A percentile compares a stretch with the other conserved stretches of the same genome.
Evolutionary conservation across 1,140 invertebrate genomes (phyloP).

Genomic region (Dinothrombium tinctorium): DNA sequence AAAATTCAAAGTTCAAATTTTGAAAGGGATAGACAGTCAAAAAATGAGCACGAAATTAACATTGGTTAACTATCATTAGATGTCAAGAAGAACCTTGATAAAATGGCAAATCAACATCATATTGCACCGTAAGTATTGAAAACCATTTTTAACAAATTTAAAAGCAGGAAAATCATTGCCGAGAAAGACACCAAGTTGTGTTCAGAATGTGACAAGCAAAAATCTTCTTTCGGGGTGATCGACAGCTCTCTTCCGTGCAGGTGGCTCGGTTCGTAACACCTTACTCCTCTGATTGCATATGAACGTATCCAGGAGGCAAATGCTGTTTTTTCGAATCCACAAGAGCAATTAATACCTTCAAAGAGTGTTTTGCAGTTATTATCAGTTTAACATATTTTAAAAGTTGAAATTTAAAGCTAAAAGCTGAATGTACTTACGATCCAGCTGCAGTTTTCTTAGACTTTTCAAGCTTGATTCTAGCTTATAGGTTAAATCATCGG

Average conservation of each 20-base stretch:
- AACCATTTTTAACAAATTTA: too few species aligned
- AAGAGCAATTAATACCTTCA: slow-evolving; percentile 10
- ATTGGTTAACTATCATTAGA: too few species aligned
- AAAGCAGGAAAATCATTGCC: too few species aligned
- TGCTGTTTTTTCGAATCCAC: slow-evolving; percentile 10
- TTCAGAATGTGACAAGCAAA: slow-evolving; percentile 7
- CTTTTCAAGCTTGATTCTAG: slow-evolving; percentile 6
- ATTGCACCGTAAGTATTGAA: too few species aligned
- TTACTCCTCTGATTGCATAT: slow-evolving; percentile 10
- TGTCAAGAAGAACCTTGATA: too few species aligned
- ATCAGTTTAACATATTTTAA: neutral
- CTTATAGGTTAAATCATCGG: slow-evolving; percentile 3
- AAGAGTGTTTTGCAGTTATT: neutral
- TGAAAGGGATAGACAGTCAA: too few species aligned
- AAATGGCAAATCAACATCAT: too few species aligned
- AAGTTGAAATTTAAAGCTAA: neutral
- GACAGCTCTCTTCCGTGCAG: slow-evolving; percentile 7
- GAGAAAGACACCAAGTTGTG: too few species aligned
- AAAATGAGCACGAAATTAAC: too few species aligned
- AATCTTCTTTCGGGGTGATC: slow-evolving; percentile 9
- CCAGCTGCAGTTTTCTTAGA: slow-evolving; percentile 4
- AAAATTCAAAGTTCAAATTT: too few species aligned
- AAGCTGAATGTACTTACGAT: slow-evolving; percentile 7
- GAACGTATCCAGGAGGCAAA: slow-evolving; percentile 10
- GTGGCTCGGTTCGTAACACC: slow-evolving; percentile 1